Base-by-base conservation (phyloP, 2,888 invertebrate genomes). In the Caenorhabditis angaria region DNA sequence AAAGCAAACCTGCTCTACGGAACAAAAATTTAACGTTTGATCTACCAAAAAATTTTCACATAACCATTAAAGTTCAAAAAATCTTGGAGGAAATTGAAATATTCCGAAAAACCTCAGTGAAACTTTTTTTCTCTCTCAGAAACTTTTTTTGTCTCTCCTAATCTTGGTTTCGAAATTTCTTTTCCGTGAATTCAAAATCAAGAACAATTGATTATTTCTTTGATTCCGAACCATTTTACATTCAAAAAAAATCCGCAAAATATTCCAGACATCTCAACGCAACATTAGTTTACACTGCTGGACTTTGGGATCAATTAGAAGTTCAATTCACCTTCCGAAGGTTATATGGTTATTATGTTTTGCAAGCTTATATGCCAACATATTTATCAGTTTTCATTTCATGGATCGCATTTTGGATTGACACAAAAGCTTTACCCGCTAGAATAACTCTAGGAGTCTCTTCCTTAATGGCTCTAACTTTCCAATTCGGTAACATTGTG, bases 321-420 rank as follows among this genome's bases (percentile, higher is more conserved):
- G 88, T 86, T 1, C 75, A 80, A 14, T 87, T 87, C 70, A 70
- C 71, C 0, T 87, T 88, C 73, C 61, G 85, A 29, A 77, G 87
- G 24, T 71, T 88, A 2, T 87, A 88, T 64, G 87, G 87, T 20
- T 87, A 82, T 73, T 87, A 88, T 67, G 82, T 87, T 8, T 76
- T 87, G 6, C 87, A 87, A 73, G 87, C 87, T 8, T 87, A 86
- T 56, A 82, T 87, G 82, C 87, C 87, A 18, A 88, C 87, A 14
- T 87, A 86, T 65, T 65, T 86, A 4, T 84, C 86, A 3, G 87
- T 87, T 14, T 87, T 88, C 65, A 87, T 87, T 35, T 82, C 83
- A 0, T 87, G 88, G 87, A 88, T 87, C 47, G 85, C 87, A 0
- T 87, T 87, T 63, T 88, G 87, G 87, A 86, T 87, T 51, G 88